Base-by-base conservation (phyloP, 2,888 invertebrate species). In the Neoitamus cyanurus region DNA sequence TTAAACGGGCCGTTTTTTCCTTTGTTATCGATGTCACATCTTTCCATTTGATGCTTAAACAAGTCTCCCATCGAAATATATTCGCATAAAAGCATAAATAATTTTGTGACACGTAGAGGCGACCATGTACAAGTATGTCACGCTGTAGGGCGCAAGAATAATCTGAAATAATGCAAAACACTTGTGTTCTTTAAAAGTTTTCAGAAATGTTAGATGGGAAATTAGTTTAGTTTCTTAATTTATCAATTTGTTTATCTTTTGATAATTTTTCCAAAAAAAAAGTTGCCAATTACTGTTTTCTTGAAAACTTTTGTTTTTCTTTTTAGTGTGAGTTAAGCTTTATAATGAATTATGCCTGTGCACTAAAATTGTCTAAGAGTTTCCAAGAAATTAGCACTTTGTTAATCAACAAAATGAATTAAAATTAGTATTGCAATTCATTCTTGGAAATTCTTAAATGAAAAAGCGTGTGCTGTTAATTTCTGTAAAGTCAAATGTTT, bases 41-140 rank as follows among this genome's bases (percentile, higher is more conserved):
- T 90, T 96, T 96, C 95, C 97, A 97, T 88, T 95, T 94, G 83
- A 98, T 93, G 82, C 94, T 94, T 86, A 98, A 93, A 90, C 93
- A 94, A 5, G 98, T 98, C 92, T 98, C 98, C 98, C 98, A 99
- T 88, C 97, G 95, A 91, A 99, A 98, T 90, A 99, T 98, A 92
- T 98, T 99, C 28, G 99, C 98, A 93, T 99, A 97, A 93, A 99
- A 99, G 91, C 98, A 98, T 86, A 99, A 93, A 93, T 96, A 97
- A 92, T 97, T 97, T 92, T 97, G 97, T 0, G 98, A 97, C 75
- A 98, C 96, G 92, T 98, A 99, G 88, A 99, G 93, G 31, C 99
- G 94, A 15, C 99, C 99, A 90, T 99, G 99, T 6, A 97, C 96
- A 86, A 99, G 93, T 89, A 99, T 98, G 90, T 99, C 99, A 89